A percentile compares a stretch with the other conserved stretches of the same genome.
phyloP scores from a whole-genome alignment of 2,797 vertebrate genomes.

The Chelidonichthys spinosus region DNA sequence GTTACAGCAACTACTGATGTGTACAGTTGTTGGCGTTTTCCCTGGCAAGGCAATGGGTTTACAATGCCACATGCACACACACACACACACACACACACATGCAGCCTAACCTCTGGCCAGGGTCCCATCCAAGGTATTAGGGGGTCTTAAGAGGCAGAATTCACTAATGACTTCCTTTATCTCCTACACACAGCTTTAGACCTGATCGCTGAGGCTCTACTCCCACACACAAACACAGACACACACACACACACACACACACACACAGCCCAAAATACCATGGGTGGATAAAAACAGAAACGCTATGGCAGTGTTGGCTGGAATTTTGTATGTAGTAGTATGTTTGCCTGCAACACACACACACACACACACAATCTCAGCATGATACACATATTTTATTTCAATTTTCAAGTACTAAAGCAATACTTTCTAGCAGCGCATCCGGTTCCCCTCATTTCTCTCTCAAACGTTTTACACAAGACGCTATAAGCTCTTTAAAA shows the following conservation, averaged over 20 bases:
- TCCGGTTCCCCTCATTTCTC: conserved; percentile 4
- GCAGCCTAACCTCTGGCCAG: conserved; percentile 72
- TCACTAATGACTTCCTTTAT: conserved; percentile 83
- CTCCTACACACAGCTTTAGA: conserved; percentile 78
- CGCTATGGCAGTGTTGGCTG: conserved; percentile 24
- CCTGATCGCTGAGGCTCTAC: conserved; percentile 71
- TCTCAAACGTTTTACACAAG: neutral
- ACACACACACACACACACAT: conserved; percentile 22
- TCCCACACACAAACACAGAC: conserved; percentile 31
- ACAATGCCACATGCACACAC: conserved; percentile 42
- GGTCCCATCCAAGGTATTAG: conserved; percentile 78
- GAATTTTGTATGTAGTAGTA: conserved; percentile 13
- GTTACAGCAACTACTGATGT: conserved; percentile 50
- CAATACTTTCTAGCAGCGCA: neutral
- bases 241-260: conserved; percentile 16
- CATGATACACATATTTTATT: neutral
- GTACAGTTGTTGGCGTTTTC: conserved; percentile 49
- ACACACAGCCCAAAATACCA: conserved; percentile 37
- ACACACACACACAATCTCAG: neutral
- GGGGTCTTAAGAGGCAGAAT: conserved; percentile 80
- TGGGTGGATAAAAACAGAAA: conserved; percentile 38
- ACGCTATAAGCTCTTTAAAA: neutral
- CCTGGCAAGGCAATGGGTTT: conserved; percentile 47
- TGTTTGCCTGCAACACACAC: neutral
- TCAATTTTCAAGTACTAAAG: neutral